Conservation (phyloP, 2,888 invertebrate genomes). For the Aphidius colemani region DNA sequence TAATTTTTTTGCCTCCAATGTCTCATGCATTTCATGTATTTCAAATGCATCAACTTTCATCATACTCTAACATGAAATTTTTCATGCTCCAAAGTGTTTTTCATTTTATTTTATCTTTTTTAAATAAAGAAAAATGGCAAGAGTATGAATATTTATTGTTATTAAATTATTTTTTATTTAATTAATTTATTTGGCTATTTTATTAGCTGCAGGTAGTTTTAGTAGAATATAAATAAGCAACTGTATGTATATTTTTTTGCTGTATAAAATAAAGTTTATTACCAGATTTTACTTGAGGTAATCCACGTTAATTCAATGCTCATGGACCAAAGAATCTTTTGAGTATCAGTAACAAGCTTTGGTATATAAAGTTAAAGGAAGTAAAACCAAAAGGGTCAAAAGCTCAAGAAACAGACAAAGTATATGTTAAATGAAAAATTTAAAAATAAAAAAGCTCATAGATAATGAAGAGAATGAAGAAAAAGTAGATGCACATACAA, state of each 20-base stretch:
- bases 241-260: no score
- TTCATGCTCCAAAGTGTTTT: not conserved
- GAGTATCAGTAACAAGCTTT: no score
- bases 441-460: no score
- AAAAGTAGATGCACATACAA: no score
- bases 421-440: no score
- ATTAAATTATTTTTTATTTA: not conserved
- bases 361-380: no score
- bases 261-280: constrained; percentile 6
- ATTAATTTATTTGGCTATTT: constrained; percentile 1
- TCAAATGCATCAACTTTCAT: constrained; percentile 17
- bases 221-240: not conserved
- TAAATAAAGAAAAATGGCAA: not conserved
- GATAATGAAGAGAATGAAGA: no score
- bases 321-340: no score
- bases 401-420: no score
- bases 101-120: not conserved
- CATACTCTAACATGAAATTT: not conserved
- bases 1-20: constrained; percentile 7
- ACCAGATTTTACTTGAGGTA: constrained; percentile 6
- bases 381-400: no score
- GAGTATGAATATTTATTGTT: no score
- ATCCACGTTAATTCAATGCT: constrained; percentile 10
- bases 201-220: constrained; percentile 1
- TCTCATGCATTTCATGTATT: constrained; percentile 19